Evolutionary conservation across 2,113 vertebrate species (phyloP).

Genomic region (Meles meles): DNA sequence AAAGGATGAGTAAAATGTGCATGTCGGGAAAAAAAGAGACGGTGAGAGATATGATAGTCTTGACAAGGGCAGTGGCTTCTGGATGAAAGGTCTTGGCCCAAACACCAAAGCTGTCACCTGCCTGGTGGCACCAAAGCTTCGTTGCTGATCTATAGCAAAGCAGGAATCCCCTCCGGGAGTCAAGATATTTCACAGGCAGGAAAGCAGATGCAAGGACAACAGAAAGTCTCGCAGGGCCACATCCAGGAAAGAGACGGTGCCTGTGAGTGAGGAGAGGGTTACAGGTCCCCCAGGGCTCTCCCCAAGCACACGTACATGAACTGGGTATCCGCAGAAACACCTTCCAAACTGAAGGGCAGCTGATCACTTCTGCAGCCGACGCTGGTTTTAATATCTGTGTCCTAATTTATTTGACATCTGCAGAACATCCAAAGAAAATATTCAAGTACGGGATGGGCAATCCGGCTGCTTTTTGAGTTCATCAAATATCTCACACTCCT

Average conservation of each 20-base stretch:
- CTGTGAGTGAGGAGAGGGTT: conserved; percentile 57
- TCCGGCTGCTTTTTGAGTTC: conserved; percentile 58
- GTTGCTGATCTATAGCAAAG: not conserved
- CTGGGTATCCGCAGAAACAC: not conserved
- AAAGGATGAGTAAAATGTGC: not conserved
- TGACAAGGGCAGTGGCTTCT: conserved; percentile 24
- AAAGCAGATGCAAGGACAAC: not conserved
- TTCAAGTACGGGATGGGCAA: conserved; percentile 52
- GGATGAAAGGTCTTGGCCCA: not conserved
- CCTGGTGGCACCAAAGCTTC: not conserved
- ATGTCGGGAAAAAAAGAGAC: not conserved
- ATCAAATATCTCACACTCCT: conserved; percentile 74
- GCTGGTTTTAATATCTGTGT: conserved; percentile 52
- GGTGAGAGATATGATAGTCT: not conserved
- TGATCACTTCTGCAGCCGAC: conserved; percentile 49
- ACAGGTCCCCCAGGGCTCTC: not conserved
- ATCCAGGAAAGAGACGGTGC: not conserved
- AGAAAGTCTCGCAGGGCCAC: not conserved
- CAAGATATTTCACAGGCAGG: not conserved
- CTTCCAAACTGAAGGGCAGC: conserved; percentile 19
- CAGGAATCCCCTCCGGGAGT: not conserved
- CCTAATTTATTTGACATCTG: conserved; percentile 74
- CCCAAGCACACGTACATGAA: not conserved
- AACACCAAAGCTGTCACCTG: not conserved
- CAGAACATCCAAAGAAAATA: conserved; percentile 70